Evolutionary conservation across 2,888 invertebrate genomes (phyloP).

Genomic region (Gordius sp.): DNA sequence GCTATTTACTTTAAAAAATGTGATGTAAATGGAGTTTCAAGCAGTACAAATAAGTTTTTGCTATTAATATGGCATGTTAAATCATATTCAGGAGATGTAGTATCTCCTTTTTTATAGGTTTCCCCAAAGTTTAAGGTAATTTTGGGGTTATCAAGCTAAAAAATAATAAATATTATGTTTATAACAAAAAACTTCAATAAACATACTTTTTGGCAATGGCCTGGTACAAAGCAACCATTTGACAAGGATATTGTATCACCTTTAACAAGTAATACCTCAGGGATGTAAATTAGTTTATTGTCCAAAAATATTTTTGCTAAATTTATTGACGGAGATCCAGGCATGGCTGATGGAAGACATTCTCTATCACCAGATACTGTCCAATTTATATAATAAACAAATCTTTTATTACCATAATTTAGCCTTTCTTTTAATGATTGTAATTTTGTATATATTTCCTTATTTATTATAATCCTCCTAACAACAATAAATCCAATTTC

Average conservation of each 20-base stretch:
- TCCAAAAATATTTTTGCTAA: no score
- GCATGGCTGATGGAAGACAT: no score
- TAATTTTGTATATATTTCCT: no score
- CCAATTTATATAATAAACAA: no score
- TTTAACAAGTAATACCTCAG: conserved; percentile 1
- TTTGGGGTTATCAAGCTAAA: neutral
- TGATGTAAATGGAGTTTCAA: neutral
- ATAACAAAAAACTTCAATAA: neutral
- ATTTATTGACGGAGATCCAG: no score
- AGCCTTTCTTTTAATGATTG: no score
- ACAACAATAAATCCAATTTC: no score
- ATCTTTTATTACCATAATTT: no score
- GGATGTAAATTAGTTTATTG: neutral
- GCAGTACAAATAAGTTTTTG: neutral
- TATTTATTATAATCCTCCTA: no score
- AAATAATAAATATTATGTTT: neutral
- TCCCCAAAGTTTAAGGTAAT: neutral
- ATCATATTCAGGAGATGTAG: neutral
- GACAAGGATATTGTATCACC: neutral
- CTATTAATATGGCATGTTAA: neutral
- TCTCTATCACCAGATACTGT: no score
- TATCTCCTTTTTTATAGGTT: neutral
- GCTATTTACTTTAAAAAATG: neutral
- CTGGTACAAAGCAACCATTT: neutral
- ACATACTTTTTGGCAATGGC: neutral